A percentile compares a stretch with the other conserved stretches of the same genome.
Evolutionary conservation across 2,888 invertebrate genomes (phyloP).

Genomic region (Cephus pulcher): DNA sequence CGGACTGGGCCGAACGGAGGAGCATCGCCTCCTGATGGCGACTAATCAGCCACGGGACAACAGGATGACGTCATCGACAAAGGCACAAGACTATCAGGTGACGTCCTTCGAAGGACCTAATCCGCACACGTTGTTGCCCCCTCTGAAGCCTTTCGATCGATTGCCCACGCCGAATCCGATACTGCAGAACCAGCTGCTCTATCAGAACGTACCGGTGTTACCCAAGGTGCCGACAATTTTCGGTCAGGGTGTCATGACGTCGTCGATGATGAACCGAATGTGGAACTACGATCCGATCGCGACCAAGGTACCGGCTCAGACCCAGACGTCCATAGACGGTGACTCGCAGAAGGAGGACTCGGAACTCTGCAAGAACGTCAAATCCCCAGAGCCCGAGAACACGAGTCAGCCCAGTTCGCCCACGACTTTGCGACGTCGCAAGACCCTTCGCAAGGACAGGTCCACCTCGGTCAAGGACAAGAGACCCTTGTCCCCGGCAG

Average conservation of each 20-base stretch:
- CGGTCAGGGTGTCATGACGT: conserved; percentile 18
- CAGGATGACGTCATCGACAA: conserved; percentile 11
- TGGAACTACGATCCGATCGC: conserved; percentile 36
- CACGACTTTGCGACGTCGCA: conserved; percentile 27
- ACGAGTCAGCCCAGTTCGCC: conserved; percentile 22
- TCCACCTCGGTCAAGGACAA: conserved; percentile 25
- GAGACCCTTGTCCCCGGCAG: conserved; percentile 26
- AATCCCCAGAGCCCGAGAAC: conserved; percentile 24
- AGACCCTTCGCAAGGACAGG: conserved; percentile 34
- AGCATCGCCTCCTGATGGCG: conserved; percentile 38
- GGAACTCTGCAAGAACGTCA: conserved; percentile 15
- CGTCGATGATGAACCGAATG: conserved; percentile 23
- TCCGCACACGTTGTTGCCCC: conserved; percentile 53
- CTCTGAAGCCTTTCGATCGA: conserved; percentile 44
- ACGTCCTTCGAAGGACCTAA: conserved; percentile 62
- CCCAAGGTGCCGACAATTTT: conserved; percentile 31
- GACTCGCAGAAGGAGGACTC: conserved; percentile 38
- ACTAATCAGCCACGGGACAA: conserved; percentile 16
- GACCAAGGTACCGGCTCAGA: conserved; percentile 52
- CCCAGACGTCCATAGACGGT: conserved; percentile 52
- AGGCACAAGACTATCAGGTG: conserved; percentile 44
- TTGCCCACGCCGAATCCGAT: conserved; percentile 36
- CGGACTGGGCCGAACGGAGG: conserved; percentile 24
- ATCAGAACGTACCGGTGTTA: conserved; percentile 49
- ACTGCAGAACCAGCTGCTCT: conserved; percentile 36